Evolutionary conservation across 2,113 vertebrate genomes (phyloP).

Genomic region (Sclerurus mexicanus): DNA sequence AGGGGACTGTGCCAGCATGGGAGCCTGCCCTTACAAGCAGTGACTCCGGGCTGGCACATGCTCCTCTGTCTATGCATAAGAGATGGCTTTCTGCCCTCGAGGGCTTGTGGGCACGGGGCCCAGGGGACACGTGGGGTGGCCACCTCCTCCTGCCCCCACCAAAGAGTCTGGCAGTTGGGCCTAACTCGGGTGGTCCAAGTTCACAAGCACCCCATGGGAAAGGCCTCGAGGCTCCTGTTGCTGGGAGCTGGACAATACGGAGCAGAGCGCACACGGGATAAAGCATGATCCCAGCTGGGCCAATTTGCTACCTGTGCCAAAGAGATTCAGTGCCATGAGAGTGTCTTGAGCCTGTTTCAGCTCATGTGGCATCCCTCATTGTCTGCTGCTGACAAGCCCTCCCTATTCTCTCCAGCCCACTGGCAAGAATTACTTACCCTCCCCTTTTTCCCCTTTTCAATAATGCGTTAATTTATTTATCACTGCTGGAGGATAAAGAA

Average conservation of each 20-base stretch:
- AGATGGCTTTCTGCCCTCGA: neutral
- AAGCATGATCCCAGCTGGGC: constrained; percentile 27
- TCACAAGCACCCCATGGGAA: constrained; percentile 32
- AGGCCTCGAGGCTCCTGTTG: constrained; percentile 20
- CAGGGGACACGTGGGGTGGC: neutral
- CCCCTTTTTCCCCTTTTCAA: neutral
- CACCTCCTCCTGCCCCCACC: neutral
- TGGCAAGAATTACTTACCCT: constrained; percentile 11
- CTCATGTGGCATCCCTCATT: constrained; percentile 29
- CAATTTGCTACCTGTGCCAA: constrained; percentile 3
- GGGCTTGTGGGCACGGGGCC: neutral
- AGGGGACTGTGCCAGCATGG: neutral
- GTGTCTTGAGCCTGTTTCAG: neutral
- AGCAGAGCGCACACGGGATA: neutral
- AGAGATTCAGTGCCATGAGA: neutral
- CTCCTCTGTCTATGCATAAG: neutral
- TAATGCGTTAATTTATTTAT: constrained; percentile 29
- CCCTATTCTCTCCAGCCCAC: neutral
- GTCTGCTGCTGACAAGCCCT: constrained; percentile 24
- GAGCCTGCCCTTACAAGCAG: neutral
- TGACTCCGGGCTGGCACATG: neutral
- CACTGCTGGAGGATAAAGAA: neutral
- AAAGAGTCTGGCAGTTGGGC: neutral
- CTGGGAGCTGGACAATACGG: constrained; percentile 43
- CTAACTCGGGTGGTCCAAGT: neutral